A percentile compares a stretch with the other conserved stretches of the same genome.
Evolutionary conservation across 2,888 invertebrate genomes (phyloP).

Genomic region (Zygogramma bicolorata): DNA sequence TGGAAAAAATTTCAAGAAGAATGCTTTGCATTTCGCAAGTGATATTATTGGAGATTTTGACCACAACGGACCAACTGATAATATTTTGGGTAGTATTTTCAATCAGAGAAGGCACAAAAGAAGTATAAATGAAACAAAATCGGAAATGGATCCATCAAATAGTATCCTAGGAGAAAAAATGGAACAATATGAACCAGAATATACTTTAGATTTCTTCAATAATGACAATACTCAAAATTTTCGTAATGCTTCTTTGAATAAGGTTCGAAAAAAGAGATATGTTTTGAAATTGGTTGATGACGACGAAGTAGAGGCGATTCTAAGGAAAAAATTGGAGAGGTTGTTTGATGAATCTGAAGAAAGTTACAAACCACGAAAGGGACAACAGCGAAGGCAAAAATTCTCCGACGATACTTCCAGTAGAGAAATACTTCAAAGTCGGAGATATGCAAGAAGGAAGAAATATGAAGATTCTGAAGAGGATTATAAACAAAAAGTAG

Average conservation of each 20-base stretch:
- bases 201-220: constrained; percentile 33
- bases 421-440: constrained; percentile 7
- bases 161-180: not conserved
- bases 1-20: constrained; percentile 58
- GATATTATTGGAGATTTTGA: constrained; percentile 59
- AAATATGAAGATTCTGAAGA: constrained; percentile 36
- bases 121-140: constrained; percentile 1
- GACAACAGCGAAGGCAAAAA: not conserved
- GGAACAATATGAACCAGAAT: no score
- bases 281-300: constrained; percentile 59
- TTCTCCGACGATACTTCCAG: not conserved
- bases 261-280: constrained; percentile 54
- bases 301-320: constrained; percentile 57
- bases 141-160: not conserved
- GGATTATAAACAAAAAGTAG: constrained; percentile 43
- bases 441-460: constrained; percentile 1
- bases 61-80: constrained; percentile 34
- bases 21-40: constrained; percentile 57
- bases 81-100: constrained; percentile 34
- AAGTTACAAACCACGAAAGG: constrained; percentile 9
- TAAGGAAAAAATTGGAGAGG: constrained; percentile 56
- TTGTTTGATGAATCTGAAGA: constrained; percentile 33
- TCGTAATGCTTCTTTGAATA: constrained; percentile 26
- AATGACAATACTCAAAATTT: constrained; percentile 28
- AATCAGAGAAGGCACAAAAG: constrained; percentile 37